Conservation (phyloP, 2,113 vertebrate species). For the Hepsetus odoe region DNA sequence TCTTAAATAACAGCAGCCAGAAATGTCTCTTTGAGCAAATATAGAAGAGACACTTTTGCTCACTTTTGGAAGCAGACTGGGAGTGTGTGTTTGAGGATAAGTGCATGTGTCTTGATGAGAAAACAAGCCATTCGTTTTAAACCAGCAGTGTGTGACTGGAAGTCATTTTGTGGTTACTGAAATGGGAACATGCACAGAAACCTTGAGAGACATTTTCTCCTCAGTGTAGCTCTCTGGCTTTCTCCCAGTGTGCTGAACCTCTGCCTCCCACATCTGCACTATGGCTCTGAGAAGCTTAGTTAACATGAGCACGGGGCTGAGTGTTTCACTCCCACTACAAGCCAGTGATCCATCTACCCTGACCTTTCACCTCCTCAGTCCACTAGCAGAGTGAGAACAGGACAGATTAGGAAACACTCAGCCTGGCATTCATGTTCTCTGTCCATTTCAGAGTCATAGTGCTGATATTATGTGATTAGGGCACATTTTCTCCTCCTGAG, state of each 20-base stretch:
- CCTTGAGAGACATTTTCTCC: constrained; percentile 7
- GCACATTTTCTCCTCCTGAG: not conserved
- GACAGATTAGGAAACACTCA: not conserved
- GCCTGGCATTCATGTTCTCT: not conserved
- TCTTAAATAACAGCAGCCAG: no score
- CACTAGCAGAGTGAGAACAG: constrained; percentile 18
- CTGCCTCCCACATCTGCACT: not conserved
- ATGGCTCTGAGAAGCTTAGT: not conserved
- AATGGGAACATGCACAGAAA: constrained; percentile 15
- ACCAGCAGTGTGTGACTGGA: constrained; percentile 23
- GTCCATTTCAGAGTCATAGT: not conserved
- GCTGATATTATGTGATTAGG: not conserved
- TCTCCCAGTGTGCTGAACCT: constrained; percentile 16
- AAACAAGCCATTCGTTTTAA: constrained; percentile 5
- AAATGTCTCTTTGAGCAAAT: no score
- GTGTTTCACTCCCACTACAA: not conserved
- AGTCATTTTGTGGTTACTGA: constrained; percentile 26
- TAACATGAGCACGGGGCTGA: constrained; percentile 1
- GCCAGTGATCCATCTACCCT: not conserved
- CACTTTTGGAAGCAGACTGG: no score
- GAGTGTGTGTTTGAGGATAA: no score
- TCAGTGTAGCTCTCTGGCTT: constrained; percentile 25
- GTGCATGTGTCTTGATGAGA: not conserved
- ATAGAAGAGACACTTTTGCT: no score
- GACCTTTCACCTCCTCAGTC: constrained; percentile 43